Evolutionary conservation across 2,797 vertebrate species (phyloP).

Genomic region (Alfaro cultratus): DNA sequence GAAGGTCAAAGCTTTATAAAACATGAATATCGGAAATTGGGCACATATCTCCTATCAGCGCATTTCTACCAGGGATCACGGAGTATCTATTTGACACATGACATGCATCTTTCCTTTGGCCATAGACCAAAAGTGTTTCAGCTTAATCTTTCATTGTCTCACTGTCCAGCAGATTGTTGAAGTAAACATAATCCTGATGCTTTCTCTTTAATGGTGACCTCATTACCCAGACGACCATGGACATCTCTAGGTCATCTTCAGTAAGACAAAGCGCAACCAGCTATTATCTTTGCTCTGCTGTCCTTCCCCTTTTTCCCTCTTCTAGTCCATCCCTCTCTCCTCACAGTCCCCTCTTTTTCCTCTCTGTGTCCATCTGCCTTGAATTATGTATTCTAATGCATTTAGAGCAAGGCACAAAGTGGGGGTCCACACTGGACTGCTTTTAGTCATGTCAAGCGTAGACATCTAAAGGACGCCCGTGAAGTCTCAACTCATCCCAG

Average conservation of each 20-base stretch:
- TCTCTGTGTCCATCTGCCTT: conserved; percentile 34
- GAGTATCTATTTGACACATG: neutral
- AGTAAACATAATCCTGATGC: conserved; percentile 42
- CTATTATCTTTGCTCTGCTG: conserved; percentile 18
- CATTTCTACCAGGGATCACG: neutral
- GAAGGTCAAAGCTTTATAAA: neutral
- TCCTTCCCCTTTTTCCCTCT: conserved; percentile 7
- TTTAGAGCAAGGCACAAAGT: conserved; percentile 39
- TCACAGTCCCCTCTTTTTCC: conserved; percentile 16
- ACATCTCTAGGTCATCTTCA: conserved; percentile 59
- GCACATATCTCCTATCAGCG: neutral
- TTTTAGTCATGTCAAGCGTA: conserved; percentile 44
- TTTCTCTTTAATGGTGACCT: conserved; percentile 55
- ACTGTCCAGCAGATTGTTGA: conserved; percentile 45
- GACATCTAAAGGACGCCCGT: conserved; percentile 16
- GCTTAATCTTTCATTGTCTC: conserved; percentile 24
- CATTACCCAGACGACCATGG: conserved; percentile 52
- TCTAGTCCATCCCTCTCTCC: conserved; percentile 8
- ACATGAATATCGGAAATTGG: neutral
- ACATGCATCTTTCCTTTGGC: neutral
- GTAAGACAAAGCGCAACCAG: conserved; percentile 53
- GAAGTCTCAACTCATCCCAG: conserved; percentile 27
- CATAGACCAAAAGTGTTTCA: neutral
- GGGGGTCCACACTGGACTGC: conserved; percentile 22
- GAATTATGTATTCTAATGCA: conserved; percentile 57